Base-by-base conservation (phyloP, 2,113 vertebrate genomes). In the Ardeotis arabs region DNA sequence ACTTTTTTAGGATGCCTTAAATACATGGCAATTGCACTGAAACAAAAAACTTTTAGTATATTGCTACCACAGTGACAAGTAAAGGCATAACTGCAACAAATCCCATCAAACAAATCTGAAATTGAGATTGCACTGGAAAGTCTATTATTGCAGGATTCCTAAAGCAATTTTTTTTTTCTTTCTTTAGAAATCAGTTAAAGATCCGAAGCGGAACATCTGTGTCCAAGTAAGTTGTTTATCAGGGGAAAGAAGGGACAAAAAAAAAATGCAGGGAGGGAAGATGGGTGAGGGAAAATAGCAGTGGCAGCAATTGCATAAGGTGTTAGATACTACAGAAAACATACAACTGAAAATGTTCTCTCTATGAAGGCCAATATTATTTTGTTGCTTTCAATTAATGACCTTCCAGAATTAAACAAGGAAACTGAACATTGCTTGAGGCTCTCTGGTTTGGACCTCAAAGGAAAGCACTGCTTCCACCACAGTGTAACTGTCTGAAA, bases 351-450 rank as follows among this genome's bases (percentile, higher is more conserved):
- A 63, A 69, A 55, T 4, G 7, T 31, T 55, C 6, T 69, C 66
- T 20, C 9, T 52, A 2, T 24, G 29, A 92, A 55, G 39, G 37
- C 13, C 8, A 52, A 1, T 21, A 56, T 39, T 52, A 28, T 47
- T 79, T 31, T 50, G 22, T 52, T 83, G 19, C 15, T 82, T 90
- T 88, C 39, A 52, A 20, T 31, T 83, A 13, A 28, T 6, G 8
- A 29, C 4, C 6, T 41, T 58, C 58, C 29, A 84, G 28, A 82
- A 56, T 33, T 66, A 77, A 74, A 50, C 15, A 80, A 58, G 18
- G 21, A 66, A 84, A 84, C 0, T 4, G 14, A 79, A 62, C 14
- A 11, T 14, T 25, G 31, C 47, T 70, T 0, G 0, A 12, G 37
- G 15, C 14, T 53, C 60, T 60, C 45, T 45, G 15, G n/a, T 77